Conservation (phyloP, 2,113 vertebrate genomes). For the human (Homo sapiens) region GRCh38 chr7:67393001-67393500, state of each 20-base stretch:
- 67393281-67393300: background rate
- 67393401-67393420: background rate
- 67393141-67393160: background rate
- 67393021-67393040: too few relatives aligned
- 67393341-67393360: background rate
- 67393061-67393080: too few relatives aligned
- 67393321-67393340: background rate
- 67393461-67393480: background rate
- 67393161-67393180: background rate
- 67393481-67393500: background rate
- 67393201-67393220: background rate
- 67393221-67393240: background rate
- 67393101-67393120: background rate
- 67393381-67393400: background rate
- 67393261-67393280: background rate
- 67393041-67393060: too few relatives aligned
- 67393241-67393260: too few relatives aligned
- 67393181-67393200: background rate
- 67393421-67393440: background rate
- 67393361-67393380: background rate
- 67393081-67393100: background rate
- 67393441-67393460: background rate
- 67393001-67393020: too few relatives aligned
- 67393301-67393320: background rate
- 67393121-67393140: background rate